phyloP scores from a whole-genome alignment of 1,140 invertebrate genomes.

The Bilobella aurantiaca region DNA sequence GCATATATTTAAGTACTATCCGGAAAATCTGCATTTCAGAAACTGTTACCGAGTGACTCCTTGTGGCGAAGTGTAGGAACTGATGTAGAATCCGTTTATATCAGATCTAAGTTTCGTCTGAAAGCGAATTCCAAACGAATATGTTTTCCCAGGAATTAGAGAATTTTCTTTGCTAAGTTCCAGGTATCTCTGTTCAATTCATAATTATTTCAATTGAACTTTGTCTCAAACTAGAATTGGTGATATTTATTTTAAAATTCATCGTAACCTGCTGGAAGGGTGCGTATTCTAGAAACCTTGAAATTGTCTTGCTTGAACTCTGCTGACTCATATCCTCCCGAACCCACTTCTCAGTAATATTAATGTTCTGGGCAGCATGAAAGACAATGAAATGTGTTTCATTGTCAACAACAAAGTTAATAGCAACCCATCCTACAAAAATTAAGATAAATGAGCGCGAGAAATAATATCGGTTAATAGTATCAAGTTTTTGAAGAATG shows the following conservation, averaged over 20 bases:
- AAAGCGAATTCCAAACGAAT: conserved; percentile 73
- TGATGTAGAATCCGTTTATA: conserved; percentile 84
- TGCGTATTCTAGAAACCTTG: conserved; percentile 64
- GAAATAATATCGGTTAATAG: no score
- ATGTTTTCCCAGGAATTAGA: conserved; percentile 56
- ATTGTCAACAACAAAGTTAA: conserved; percentile 53
- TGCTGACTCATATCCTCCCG: conserved; percentile 32
- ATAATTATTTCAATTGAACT: no score
- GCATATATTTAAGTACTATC: no score
- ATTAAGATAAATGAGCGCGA: no score
- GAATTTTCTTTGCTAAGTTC: conserved; percentile 53
- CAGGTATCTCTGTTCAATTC: conserved; percentile 53
- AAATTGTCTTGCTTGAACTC: conserved; percentile 48
- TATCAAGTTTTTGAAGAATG: no score
- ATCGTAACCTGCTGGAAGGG: conserved; percentile 66
- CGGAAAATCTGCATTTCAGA: no score
- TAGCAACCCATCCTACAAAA: conserved; percentile 44
- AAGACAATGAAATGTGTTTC: conserved; percentile 82
- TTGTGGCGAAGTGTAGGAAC: conserved; percentile 62
- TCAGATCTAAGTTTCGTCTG: conserved; percentile 64
- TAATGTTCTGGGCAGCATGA: conserved; percentile 79
- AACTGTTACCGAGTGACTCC: conserved; percentile 62
- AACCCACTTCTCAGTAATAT: conserved; percentile 60
- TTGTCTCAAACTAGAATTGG: neutral
- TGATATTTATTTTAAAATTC: neutral